Evolutionary conservation across 2,888 invertebrate genomes (phyloP), one percentile per base, ranked within the genome.

Genomic region (Andricus quercusramuli): DNA sequence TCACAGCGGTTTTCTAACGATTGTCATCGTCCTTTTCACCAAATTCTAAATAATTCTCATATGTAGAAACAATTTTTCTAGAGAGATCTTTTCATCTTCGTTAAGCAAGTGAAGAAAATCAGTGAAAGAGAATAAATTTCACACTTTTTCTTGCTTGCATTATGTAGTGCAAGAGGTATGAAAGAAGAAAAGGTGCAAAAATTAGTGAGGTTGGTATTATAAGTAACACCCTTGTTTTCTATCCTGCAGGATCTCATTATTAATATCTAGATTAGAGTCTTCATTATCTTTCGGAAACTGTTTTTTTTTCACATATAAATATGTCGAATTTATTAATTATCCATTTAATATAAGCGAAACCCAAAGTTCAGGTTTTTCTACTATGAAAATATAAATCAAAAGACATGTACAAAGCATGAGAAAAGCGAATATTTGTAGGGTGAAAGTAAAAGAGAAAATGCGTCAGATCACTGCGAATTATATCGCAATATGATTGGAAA

Each of bases 361-460:
- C 56, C n/a, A n/a, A 56, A 22, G 3, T 56, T 56, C 56, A n/a
- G 11, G 11, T 74, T 74, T 67, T 74, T 29, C 56, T 56, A 13
- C 56, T 11, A 44, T 62, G 25, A 32, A 74, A 37, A 74, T 56
- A 74, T 74, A 74, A 74, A 74, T 74, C 56, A 56, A 56, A 29
- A 56, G 32, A 70, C 29, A 47, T 29, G 29, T 51, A 29, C 47
- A 51, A 70, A 51, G 29, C 29, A 51, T 51, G 29, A 70, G 44
- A 29, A 25, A n/a, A 74, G 51, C 29, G 9, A 29, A 62, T 25
- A 62, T 62, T 5, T 15, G 8, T 70, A n/a, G 83, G 83, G 87
- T 85, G 87, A 87, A 87, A 87, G 87, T 86, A 85, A 85, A 86
- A 87, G 85, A 87, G 85, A 87, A 87, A 87, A 86, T 85, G 82